Base-by-base conservation (phyloP, 2,113 vertebrate genomes). In the Oriolus oriolus region DNA sequence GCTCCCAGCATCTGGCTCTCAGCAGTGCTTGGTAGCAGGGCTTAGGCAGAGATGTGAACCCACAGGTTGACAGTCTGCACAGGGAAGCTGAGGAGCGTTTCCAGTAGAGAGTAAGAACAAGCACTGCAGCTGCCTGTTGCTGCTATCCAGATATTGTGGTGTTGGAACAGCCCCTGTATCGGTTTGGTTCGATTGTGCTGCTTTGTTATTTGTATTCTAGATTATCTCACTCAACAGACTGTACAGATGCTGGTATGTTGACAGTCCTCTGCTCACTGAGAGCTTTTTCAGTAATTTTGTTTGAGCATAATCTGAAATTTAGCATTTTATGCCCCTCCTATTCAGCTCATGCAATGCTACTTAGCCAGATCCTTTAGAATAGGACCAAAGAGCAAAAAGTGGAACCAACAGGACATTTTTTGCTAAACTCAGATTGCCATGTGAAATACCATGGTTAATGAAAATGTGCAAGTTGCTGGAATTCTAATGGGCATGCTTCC, bases 251-350 rank as follows among this genome's bases (percentile, higher is more conserved):
- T 61, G 52, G 19, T 66, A 39, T 5, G 21, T 14, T 65, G 71
- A 69, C 50, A 80, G 27, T 84, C 31, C 33, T 83, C 50, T 65
- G 59, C 52, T 92, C 0, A 0, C 47, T 1, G 8, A 26, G 39
- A 54, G 57, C 9, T 77, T 93, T 94, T 92, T 19, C 8, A 2
- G 20, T 33, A 69, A 31, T 91, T 87, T 74, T 49, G 20, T 79
- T 69, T 39, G 50, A 90, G 15, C 13, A 4, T 83, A 84, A 93
- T 81, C 56, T 92, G 71, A 95, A 95, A 93, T 96, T 18, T 17
- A 78, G 64, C 35, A 27, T 93, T 93, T 86, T 80, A 78, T 63
- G 33, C 30, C 22, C 7, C 7, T 82, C 28, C 59, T 73, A n/a
- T 39, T 50, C 39, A 89, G 66, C 23, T 91, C 17, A 35, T 39